These are phyloP conservation scores for Globodera ellingtonae DNA, from an alignment of 1,140 invertebrate species.

Conservation along the genomic window DNA sequence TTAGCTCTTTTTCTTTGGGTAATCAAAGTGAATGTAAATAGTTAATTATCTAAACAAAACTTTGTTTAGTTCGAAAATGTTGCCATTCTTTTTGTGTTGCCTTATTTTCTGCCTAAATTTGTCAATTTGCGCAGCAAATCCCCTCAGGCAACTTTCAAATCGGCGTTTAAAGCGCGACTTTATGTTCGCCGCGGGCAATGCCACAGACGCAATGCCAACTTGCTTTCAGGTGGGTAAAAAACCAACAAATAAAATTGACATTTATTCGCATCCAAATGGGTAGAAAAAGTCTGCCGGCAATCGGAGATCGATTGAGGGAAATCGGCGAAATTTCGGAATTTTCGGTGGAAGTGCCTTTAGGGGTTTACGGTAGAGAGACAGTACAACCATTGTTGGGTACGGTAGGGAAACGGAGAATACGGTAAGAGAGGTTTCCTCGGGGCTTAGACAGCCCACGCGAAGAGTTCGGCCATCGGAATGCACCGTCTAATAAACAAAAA, in stretches of 20 bases:
- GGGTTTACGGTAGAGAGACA: neutral
- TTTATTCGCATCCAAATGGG: constrained; percentile 35
- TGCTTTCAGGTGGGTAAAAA: constrained; percentile 55
- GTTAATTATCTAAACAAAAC: no score
- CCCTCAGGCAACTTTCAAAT: constrained; percentile 12
- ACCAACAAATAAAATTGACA: neutral
- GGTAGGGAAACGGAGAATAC: neutral
- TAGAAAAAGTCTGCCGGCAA: constrained; percentile 41
- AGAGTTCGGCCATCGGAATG: neutral
- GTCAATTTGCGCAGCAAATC: neutral
- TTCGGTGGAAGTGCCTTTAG: neutral
- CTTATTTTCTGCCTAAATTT: neutral
- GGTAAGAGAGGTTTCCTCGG: neutral
- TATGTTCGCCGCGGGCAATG: constrained; percentile 56
- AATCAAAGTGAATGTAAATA: no score
- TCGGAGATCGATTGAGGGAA: constrained; percentile 24
- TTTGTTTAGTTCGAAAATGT: neutral
- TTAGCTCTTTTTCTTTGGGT: neutral
- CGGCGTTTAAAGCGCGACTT: constrained; percentile 58
- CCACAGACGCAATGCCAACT: constrained; percentile 56
- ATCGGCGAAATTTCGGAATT: constrained; percentile 19
- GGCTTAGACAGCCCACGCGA: constrained; percentile 13
- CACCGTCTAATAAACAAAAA: neutral
- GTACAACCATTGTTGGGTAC: neutral
- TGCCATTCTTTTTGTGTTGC: neutral